Percentiles rank a stretch among this genome's conserved stretches.
Evolutionary conservation across 2,113 vertebrate species (phyloP).

Genomic region (Rhombomys opimus): DNA sequence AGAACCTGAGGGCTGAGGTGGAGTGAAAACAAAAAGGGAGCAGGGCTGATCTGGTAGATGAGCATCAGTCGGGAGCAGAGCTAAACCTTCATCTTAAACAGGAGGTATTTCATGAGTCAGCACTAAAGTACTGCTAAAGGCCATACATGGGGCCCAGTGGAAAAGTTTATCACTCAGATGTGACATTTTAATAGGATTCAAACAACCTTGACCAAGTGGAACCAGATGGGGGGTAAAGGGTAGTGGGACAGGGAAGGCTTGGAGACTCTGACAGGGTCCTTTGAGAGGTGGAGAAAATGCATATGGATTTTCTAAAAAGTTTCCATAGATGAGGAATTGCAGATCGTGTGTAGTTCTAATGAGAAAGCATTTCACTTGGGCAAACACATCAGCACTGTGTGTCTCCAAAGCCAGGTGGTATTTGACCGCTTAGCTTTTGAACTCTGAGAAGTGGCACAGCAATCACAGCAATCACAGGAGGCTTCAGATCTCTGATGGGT

Average conservation of each 20-base stretch:
- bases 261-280: neutral
- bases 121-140: slow-evolving; percentile 23
- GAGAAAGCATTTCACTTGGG: slow-evolving; percentile 72
- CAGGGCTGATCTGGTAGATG: neutral
- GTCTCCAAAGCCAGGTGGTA: slow-evolving; percentile 58
- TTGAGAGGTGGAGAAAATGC: slow-evolving; percentile 63
- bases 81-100: neutral
- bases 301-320: slow-evolving; percentile 20
- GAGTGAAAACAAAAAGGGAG: neutral
- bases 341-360: slow-evolving; percentile 63
- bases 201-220: slow-evolving; percentile 48
- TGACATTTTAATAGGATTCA: slow-evolving; percentile 66
- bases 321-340: slow-evolving; percentile 52
- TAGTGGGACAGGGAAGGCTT: neutral
- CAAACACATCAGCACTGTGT: slow-evolving; percentile 20
- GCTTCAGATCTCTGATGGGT: slow-evolving; percentile 60
- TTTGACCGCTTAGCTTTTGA: slow-evolving; percentile 78
- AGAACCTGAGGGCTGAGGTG: neutral
- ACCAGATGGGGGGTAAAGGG: neutral
- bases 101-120: slow-evolving; percentile 43
- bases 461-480: slow-evolving; percentile 65
- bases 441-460: slow-evolving; percentile 68
- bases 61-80: neutral
- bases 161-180: slow-evolving; percentile 55
- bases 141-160: neutral